Percentiles rank a stretch among this genome's conserved stretches.
Conservation (phyloP, 2,113 vertebrate genomes). For the Micronycteris hirsuta region DNA sequence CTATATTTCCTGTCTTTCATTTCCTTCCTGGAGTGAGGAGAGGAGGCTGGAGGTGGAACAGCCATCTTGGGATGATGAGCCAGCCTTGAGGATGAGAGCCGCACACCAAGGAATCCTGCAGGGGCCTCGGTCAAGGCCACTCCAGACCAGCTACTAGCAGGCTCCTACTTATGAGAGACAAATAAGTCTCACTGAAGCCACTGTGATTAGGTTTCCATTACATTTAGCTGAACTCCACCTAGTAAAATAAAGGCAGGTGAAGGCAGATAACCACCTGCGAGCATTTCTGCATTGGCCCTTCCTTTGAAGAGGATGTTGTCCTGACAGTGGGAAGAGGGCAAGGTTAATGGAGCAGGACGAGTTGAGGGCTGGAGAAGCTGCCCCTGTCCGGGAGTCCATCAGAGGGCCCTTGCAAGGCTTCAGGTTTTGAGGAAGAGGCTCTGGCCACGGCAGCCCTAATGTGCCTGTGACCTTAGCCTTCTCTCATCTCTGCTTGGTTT, state of each 20-base stretch:
- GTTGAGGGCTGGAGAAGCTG: background rate
- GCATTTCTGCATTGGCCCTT: background rate
- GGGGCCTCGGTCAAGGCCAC: background rate
- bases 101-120: background rate
- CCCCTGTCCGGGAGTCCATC: background rate
- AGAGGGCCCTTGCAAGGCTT: background rate
- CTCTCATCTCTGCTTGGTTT: background rate
- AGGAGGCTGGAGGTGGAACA: background rate
- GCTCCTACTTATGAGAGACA: background rate
- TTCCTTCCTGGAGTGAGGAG: background rate
- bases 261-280: background rate
- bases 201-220: background rate
- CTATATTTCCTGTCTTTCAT: background rate
- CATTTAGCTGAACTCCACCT: background rate
- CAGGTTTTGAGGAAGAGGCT: background rate
- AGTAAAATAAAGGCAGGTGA: background rate
- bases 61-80: background rate
- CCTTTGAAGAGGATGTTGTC: background rate
- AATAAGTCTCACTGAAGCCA: background rate
- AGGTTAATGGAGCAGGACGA: background rate
- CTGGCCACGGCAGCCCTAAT: fast-evolving
- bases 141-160: background rate
- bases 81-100: background rate
- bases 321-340: background rate
- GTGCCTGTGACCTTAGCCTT: background rate